phyloP scores from a whole-genome alignment of 2,113 vertebrate genomes.

The Jaculus jaculus region DNA sequence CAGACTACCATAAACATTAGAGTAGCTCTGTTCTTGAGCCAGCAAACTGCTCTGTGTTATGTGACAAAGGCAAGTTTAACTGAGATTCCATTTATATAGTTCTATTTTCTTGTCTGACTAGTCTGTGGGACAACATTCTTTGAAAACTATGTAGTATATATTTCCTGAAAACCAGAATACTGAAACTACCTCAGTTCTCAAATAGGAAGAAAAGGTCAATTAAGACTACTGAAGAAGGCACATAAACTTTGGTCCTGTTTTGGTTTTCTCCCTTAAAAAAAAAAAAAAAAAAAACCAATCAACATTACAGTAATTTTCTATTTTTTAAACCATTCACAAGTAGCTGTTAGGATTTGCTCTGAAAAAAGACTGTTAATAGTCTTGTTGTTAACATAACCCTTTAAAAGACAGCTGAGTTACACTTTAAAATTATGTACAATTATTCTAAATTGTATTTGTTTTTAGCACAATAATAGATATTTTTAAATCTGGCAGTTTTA shows the following conservation, averaged over 20 bases:
- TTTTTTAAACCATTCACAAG: conserved; percentile 73
- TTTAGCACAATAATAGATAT: conserved; percentile 68
- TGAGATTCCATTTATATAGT: conserved; percentile 67
- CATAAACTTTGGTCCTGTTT: conserved; percentile 92
- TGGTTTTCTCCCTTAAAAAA: conserved; percentile 81
- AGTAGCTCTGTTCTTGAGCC: conserved; percentile 67
- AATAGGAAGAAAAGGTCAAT: conserved; percentile 79
- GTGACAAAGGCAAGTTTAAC: conserved; percentile 68
- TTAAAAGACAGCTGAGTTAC: conserved; percentile 68
- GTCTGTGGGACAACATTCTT: conserved; percentile 64
- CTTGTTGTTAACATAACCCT: conserved; percentile 69
- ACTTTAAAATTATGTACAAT: conserved; percentile 73
- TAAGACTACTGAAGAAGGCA: conserved; percentile 88
- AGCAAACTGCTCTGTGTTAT: conserved; percentile 45
- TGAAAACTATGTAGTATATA: conserved; percentile 74
- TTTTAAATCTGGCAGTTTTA: conserved; percentile 81
- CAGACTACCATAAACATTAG: conserved; percentile 33
- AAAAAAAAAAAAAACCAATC: conserved; percentile 77
- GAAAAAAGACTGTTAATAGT: conserved; percentile 75
- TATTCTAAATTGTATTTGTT: conserved; percentile 45
- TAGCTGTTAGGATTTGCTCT: conserved; percentile 78
- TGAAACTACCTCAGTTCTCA: conserved; percentile 77
- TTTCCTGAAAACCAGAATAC: conserved; percentile 59
- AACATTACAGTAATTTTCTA: conserved; percentile 71
- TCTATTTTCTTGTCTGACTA: conserved; percentile 64